Base-by-base conservation (phyloP, 2,888 invertebrate species). In the Harpalus rufipes region DNA sequence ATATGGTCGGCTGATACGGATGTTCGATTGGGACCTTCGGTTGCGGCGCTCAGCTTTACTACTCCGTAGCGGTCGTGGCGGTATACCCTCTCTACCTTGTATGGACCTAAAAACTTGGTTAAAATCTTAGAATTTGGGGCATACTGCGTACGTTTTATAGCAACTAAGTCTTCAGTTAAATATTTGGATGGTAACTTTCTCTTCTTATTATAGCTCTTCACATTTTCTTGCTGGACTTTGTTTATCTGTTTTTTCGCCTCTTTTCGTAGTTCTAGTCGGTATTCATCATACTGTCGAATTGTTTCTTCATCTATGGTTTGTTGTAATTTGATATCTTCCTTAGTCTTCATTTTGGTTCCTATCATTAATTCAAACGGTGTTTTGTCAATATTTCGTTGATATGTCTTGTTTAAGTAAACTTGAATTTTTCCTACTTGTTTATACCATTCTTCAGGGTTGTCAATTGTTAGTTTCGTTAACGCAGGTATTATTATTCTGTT, bases 121-220 rank as follows among this genome's bases (percentile, higher is more conserved):
- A 86, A 85, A 3, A 89, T 78, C 83, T 90, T 90, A 7, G 88
- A 51, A 0, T 88, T 89, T 6, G 87, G 85, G 0, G 87, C 88
- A 86, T 88, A 89, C 79, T 90, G 89, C 0, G 89, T 89, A 7
- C 88, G 81, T 81, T 89, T 87, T 21, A 89, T 89, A 1, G 89
- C 89, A 0, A 89, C 89, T 12, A 87, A 16, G 21, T 87, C 87
- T 12, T 76, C 87, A 18, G 85, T 81, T 16, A 84, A 0, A 25
- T 89, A 89, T 84, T 41, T 25, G n/a, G 0, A 85, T 1, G 87
- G 81, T 12, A 72, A 72, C 61, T 86, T 86, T 16, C 86, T 72
- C n/a, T 81, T 72, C 39, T 74, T 85, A 65, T 87, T 87, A 61
- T 72, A 80, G 7, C 72, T 78, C 32, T 79, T 21, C 85, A 21